Evolutionary conservation across 1,140 invertebrate species (phyloP).

Genomic region (Caenorhabditis latens): DNA sequence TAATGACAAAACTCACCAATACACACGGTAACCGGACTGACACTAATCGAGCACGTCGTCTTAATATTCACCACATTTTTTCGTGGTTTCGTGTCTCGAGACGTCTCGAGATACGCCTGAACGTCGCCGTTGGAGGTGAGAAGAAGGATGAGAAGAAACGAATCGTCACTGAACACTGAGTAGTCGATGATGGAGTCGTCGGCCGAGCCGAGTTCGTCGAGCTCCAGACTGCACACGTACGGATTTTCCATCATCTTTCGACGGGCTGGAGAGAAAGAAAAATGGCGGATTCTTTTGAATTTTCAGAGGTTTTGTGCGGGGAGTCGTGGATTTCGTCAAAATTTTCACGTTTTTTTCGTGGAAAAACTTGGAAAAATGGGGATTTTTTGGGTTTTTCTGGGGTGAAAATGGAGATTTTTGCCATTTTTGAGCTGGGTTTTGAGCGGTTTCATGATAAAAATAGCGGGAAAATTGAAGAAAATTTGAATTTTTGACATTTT

Average conservation of each 20-base stretch:
- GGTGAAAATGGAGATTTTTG: no score
- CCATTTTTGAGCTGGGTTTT: no score
- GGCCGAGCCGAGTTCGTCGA: constrained; percentile 43
- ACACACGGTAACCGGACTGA: constrained; percentile 14
- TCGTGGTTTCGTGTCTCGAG: constrained; percentile 26
- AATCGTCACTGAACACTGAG: constrained; percentile 51
- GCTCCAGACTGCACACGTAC: constrained; percentile 46
- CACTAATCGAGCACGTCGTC: constrained; percentile 23
- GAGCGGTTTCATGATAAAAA: no score
- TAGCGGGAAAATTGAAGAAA: no score
- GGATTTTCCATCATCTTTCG: constrained; percentile 57
- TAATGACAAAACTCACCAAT: background rate
- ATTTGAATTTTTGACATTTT: no score
- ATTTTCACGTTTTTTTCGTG: background rate
- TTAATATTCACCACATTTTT: constrained; percentile 29
- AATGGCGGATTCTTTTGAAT: background rate
- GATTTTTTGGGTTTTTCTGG: no score
- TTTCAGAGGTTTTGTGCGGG: background rate
- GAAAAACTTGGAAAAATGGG: background rate
- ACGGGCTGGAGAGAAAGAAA: background rate
- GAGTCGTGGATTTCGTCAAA: background rate
- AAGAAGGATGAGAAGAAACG: constrained; percentile 56
- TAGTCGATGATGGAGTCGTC: constrained; percentile 63
- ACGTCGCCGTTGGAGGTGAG: constrained; percentile 53
- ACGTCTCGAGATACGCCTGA: constrained; percentile 26